Evolutionary conservation across 2,888 invertebrate genomes (phyloP).

Genomic region (Synanthedon vespiformis): DNA sequence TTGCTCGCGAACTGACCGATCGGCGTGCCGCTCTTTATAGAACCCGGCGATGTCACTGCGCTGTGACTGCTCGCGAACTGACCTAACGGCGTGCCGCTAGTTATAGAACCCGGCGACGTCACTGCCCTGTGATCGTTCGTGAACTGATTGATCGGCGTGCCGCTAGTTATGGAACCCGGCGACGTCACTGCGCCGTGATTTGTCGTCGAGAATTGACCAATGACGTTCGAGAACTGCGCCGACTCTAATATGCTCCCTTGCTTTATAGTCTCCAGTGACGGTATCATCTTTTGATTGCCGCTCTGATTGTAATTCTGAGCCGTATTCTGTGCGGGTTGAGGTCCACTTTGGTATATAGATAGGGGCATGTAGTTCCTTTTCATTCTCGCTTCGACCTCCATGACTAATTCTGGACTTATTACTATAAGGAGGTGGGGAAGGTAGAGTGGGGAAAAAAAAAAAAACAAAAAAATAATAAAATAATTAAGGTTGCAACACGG

Average conservation of each 20-base stretch:
- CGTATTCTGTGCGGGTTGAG: conserved; percentile 14
- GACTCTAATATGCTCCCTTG: conserved; percentile 35
- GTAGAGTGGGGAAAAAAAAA: conserved; percentile 2
- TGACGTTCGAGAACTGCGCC: not conserved
- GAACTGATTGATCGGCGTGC: conserved; percentile 20
- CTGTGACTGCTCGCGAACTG: conserved; percentile 17
- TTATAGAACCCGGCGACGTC: conserved; percentile 11
- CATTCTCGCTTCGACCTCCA: conserved; percentile 92
- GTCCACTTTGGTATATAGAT: conserved; percentile 59
- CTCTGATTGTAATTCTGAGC: conserved; percentile 25
- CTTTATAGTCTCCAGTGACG: conserved; percentile 46
- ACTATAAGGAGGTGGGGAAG: conserved; percentile 63
- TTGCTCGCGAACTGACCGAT: conserved; percentile 19
- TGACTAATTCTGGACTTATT: conserved; percentile 88
- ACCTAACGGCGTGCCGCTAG: conserved; percentile 10
- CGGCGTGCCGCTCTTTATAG: conserved; percentile 23
- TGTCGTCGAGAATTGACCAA: conserved; percentile 11
- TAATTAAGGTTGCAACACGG: not conserved
- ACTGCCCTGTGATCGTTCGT: conserved; percentile 20
- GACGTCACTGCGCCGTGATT: conserved; percentile 14
- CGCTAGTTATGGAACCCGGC: conserved; percentile 24
- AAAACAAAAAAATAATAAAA: conserved; percentile 1
- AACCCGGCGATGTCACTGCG: conserved; percentile 16
- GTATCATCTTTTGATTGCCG: conserved; percentile 39
- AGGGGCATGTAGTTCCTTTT: conserved; percentile 83